Conservation (phyloP, 2,797 vertebrate genomes). For the Nannoperca obscura region DNA sequence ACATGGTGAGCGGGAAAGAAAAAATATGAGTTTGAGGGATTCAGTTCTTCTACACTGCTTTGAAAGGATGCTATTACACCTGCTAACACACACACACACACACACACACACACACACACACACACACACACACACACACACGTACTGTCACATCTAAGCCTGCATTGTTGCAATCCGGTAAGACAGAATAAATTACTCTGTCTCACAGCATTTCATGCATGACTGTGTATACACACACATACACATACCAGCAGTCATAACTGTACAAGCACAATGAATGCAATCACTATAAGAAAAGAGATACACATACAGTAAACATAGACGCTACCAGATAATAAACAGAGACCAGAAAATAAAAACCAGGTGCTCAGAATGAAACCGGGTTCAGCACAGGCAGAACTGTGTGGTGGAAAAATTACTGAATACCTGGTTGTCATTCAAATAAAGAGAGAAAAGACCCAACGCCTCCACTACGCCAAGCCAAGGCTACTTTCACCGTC, state of each 20-base stretch:
- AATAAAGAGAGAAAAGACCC: conserved; percentile 7
- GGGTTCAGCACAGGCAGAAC: background rate
- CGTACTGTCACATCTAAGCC: conserved; percentile 29
- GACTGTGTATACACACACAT: background rate
- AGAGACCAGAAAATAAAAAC: background rate
- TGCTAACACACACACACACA: conserved; percentile 14
- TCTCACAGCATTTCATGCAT: conserved; percentile 62
- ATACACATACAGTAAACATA: background rate
- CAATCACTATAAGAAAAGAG: background rate
- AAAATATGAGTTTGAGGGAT: conserved; percentile 5
- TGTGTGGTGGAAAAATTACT: conserved; percentile 2
- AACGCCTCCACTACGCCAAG: background rate
- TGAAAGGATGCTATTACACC: conserved; percentile 38
- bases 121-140: conserved; percentile 18
- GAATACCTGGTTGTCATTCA: conserved; percentile 16
- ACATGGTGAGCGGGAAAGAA: conserved; percentile 16
- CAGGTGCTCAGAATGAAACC: background rate
- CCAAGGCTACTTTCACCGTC: conserved; percentile 29
- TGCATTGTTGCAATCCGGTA: conserved; percentile 25
- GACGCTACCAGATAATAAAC: background rate
- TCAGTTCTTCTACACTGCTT: conserved; percentile 14
- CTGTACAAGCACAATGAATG: background rate
- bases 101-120: background rate
- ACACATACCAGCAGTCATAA: background rate
- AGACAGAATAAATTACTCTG: conserved; percentile 61